Base-by-base conservation (phyloP, 2,888 invertebrate genomes). In the Tenthredo livida region DNA sequence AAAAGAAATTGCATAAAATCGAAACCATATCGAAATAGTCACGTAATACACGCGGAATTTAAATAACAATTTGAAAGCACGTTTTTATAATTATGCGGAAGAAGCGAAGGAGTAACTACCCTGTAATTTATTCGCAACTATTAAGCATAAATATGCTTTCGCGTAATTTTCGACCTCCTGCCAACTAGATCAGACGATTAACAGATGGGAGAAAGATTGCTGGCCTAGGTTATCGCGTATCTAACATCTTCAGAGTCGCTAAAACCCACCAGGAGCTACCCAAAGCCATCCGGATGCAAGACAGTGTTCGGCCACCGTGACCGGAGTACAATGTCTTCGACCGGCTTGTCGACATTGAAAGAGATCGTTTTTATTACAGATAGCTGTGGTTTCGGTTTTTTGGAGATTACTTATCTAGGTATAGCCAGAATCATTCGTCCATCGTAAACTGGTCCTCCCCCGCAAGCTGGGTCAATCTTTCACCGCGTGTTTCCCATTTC, bases 1-100 rank as follows among this genome's bases (percentile, higher is more conserved):
- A 61, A 37, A 83, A 67, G 83, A 83, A 83, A 83, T 83, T 83
- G 83, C 65, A 83, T 83, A 65, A 83, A 83, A 83, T 83, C 70
- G 83, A 83, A 83, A 83, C 83, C 29, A 50, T 61, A 80, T 58
- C 12, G 61, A 83, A 70, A 65, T 67, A 47, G 25, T 40, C 61
- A 83, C 83, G 83, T 83, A 83, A 83, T n/a, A n/a, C 50, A 70
- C 15, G 47, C 17, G 61, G 67, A 83, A 83, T 83, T 70, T 70
- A 61, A 58, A 80, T 80, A 80, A 58, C 5, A 47, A 83, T 47
- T 67, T 67, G 67, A 67, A 83, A 67, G 83, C 50, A 83, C 50
- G 25, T 61, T 65, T 21, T 67, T 47, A 67, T 83, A 83, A 83
- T 67, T 67, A 67, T 40, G 54, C 77, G 80, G 80, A 80, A 80